Conservation (phyloP, 2,797 vertebrate genomes). For the Poecile montanus region DNA sequence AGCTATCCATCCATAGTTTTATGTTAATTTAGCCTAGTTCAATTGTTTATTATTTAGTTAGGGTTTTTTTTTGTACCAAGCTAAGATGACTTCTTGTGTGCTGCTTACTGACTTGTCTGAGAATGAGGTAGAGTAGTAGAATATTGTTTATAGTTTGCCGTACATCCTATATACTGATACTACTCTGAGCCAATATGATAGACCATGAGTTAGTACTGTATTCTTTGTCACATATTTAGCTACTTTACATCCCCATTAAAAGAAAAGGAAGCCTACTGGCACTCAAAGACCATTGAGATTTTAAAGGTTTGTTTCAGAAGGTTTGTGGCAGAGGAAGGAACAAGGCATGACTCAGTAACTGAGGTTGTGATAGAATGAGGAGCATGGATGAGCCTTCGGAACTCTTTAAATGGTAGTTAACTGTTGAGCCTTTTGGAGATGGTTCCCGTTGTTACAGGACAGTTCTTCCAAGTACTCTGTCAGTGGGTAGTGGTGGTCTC, state of each 20-base stretch:
- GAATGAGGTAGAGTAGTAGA: not conserved
- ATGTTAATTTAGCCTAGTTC: not conserved
- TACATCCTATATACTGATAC: not conserved
- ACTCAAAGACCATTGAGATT: not conserved
- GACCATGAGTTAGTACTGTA: not conserved
- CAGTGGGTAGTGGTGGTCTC: not conserved
- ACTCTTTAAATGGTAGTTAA: not conserved
- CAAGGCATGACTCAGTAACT: not conserved
- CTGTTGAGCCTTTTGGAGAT: not conserved
- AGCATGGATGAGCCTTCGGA: not conserved
- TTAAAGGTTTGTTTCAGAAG: not conserved
- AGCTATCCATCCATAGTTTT: not conserved
- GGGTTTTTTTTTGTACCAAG: not conserved
- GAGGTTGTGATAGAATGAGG: not conserved
- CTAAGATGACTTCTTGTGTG: not conserved
- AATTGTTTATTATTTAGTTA: not conserved
- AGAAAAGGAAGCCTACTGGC: not conserved
- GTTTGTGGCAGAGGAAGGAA: not conserved
- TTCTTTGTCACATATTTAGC: not conserved
- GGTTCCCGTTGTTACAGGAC: not conserved
- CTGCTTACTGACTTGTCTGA: not conserved
- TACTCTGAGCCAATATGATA: not conserved
- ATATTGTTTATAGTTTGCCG: not conserved
- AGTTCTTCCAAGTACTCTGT: not conserved
- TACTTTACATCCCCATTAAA: not conserved